Evolutionary conservation across 1,140 invertebrate genomes (phyloP), one percentile per base, ranked within the genome.

Genomic region (Atta colombica): DNA sequence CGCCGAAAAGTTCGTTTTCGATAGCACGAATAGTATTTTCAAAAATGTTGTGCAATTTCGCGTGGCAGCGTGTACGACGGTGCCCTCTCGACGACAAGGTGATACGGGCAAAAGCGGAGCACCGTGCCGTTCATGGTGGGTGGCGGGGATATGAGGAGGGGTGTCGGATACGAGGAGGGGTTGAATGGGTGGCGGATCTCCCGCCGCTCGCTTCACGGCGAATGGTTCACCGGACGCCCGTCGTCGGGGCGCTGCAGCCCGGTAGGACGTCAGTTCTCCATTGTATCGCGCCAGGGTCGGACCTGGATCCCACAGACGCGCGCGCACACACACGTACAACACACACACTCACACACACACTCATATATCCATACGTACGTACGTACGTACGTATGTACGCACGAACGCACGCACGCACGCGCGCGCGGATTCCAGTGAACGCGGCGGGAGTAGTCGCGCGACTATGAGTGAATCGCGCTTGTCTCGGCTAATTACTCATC

Each of bases 201-300:
- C 86, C 85, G 87, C 71, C 78, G 89, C 72, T 86, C 84, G 89
- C 61, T 84, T 84, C 55, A 84, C 86, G 89, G 87, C 49, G 69
- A 82, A 78, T 92, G 91, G 93, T 94, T 93, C 93, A 66, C 75
- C 75, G 84, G 80, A 88, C 87, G 87, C 55, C 93, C 93, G 89
- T 88, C 90, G 89, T 87, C 81, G 91, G 85, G 92, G 93, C 94
- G 94, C 94, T 94, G 93, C 90, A 80, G 66, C 91, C 86, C 80
- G 88, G 89, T 88, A 89, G 88, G 78, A 91, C 91, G 91, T 92
- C 93, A 94, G 94, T 94, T 90, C 89, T 91, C 92, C 92, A 93
- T 90, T 91, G 93, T 81, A 92, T 53, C 90, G 93, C 93, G 93
- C 80, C 90, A 89, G 87, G 91, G 87, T 77, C 78, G 92, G 89